Percentiles rank a stretch among this genome's conserved stretches.
Conservation (phyloP, 2,888 invertebrate species). For the Microctonus hyperodae region DNA sequence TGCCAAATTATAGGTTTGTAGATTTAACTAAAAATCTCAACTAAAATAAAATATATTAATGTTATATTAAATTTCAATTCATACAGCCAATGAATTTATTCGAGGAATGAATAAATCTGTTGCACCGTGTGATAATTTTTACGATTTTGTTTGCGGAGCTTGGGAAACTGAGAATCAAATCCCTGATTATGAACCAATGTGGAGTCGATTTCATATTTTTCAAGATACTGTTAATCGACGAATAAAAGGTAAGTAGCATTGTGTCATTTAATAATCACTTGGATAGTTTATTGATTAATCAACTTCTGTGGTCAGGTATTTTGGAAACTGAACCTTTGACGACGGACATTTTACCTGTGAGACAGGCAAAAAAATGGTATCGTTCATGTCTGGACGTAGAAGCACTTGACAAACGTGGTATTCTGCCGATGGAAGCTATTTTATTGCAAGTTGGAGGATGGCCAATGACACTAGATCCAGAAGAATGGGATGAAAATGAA, state of each 20-base stretch:
- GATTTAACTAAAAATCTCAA: not conserved
- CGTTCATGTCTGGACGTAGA: conserved; percentile 40
- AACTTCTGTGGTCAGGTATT: too few relatives aligned
- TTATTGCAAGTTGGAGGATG: conserved; percentile 56
- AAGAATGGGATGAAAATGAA: conserved; percentile 28
- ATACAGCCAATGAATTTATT: not conserved
- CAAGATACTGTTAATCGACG: conserved; percentile 8
- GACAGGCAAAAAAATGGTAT: conserved; percentile 39
- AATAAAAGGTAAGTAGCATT: not conserved
- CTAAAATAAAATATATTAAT: not conserved
- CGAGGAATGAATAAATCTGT: conserved; percentile 25
- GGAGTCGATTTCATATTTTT: conserved; percentile 11
- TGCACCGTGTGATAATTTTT: conserved; percentile 32
- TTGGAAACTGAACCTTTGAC: conserved; percentile 22
- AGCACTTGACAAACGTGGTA: conserved; percentile 60
- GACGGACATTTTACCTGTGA: conserved; percentile 34
- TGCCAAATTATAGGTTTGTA: not conserved
- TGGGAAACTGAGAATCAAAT: conserved; percentile 10
- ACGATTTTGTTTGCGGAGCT: conserved; percentile 26
- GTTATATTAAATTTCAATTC: not conserved
- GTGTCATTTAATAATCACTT: not conserved
- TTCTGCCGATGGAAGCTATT: conserved; percentile 67
- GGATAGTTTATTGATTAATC: not conserved
- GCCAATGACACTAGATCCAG: conserved; percentile 37
- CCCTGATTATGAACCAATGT: conserved; percentile 15